These are phyloP conservation scores for Numenius phaeopus DNA, from an alignment of 2,797 vertebrate genomes.

Conservation along the genomic window DNA sequence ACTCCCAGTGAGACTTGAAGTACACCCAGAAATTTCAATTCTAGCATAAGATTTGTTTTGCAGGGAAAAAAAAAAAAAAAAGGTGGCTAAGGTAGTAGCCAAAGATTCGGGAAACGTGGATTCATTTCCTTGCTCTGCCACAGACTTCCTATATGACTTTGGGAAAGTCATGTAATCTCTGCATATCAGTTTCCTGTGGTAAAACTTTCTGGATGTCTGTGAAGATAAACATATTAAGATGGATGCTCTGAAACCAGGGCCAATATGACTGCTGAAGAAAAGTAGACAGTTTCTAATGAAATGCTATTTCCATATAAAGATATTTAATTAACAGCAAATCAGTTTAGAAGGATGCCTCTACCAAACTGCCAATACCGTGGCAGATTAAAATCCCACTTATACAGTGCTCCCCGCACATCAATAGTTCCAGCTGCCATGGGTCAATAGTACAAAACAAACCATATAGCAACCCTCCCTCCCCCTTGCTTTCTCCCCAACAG, in stretches of 20 bases:
- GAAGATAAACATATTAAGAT: slow-evolving; percentile 12
- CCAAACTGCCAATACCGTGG: neutral
- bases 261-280: neutral
- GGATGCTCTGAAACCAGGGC: neutral
- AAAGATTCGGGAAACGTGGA: neutral
- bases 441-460: neutral
- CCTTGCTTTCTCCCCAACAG: neutral
- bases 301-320: neutral
- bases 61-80: neutral
- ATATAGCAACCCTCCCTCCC: neutral
- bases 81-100: neutral
- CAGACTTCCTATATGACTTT: slow-evolving; percentile 20
- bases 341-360: neutral
- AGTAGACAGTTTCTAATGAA: neutral
- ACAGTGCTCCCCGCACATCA: rapidly evolving
- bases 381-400: neutral
- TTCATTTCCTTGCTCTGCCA: slow-evolving; percentile 8
- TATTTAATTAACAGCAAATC: neutral
- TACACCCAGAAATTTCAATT: slow-evolving; percentile 10
- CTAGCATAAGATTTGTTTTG: neutral
- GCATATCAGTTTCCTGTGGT: slow-evolving; percentile 31
- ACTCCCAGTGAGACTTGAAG: neutral
- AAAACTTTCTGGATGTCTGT: slow-evolving; percentile 24
- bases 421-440: neutral
- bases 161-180: slow-evolving; percentile 17